Evolutionary conservation across 2,797 vertebrate species (phyloP), one percentile per base, ranked within the genome.

Genomic region (Rhinatrema bivittatum): DNA sequence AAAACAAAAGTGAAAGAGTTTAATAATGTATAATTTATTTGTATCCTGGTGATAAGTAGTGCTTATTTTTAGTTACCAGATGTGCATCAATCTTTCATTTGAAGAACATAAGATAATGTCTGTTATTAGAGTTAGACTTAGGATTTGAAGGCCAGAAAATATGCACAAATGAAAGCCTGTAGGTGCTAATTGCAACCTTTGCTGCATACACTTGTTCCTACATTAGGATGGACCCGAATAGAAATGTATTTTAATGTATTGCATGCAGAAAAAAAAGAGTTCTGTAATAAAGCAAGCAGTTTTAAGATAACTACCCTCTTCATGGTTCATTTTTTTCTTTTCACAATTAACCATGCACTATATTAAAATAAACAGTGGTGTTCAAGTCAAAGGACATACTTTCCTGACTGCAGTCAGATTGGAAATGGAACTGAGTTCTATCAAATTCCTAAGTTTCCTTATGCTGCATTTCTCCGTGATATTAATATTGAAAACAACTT

Each of bases 11-110:
- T 45, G 42, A 44, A 58, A 21, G 20, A n/a, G 31, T 46, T 19
- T 57, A 65, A 62, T 40, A 27, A 49, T 29, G 27, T 25, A 14
- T 21, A 62, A 50, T 39, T 36, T 56, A 7, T 40, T 66, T 46
- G 9, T 20, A 42, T 58, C 20, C 17, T 35, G 17, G 15, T 59
- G 33, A 53, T 38, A 53, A 22, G 1, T 3, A 6, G 3, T 3
- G 1, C 53, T 48, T 52, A 20, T 53, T 39, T 8, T 37, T 50
- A 62, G 16, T 38, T 43, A 46, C 17, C 4, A 14, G 36, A 57
- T 46, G 6, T 20, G 19, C 4, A 15, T 21, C 21, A 46, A 15
- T 56, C 36, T 42, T 36, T 28, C 16, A n/a, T 16, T 27, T 50
- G 25, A 44, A 47, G 36, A 51, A 18, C 33, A 55, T 42, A 39